Evolutionary conservation across 1,140 invertebrate genomes (phyloP), one percentile per base, ranked within the genome.

Genomic region (Eupristina koningsbergeri): DNA sequence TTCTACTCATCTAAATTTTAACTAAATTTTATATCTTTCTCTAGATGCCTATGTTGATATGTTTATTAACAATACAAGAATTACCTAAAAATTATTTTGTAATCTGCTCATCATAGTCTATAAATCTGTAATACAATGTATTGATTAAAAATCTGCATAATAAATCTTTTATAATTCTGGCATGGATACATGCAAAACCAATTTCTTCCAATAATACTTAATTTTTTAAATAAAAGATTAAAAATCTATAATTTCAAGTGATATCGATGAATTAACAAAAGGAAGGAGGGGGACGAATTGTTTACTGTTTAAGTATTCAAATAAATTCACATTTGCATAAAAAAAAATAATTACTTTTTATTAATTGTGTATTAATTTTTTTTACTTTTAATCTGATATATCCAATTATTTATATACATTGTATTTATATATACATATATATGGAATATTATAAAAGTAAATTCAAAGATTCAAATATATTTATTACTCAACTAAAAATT

Each of bases 221-320:
- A 63, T 84, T 84, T 76, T 67, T 34, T 31, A 67, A 67, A 3
- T 0, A 39, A 80, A 84, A 77, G 0, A 74, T 84, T 79, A 74
- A 63, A 7, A 64, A 74, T 80, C 34, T 84, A 3, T 61, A 29
- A 31, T 63, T 73, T 84, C 58, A 47, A 67, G 73, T 50, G 45
- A 80, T 17, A 26, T 36, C n/a, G 58, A 63, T 86, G 83, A 79
- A 71, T 58, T 74, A 85, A 73, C 73, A 77, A 67, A 73, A 41
- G 39, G 13, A 85, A 61, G 85, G 71, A 75, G 84, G 77, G 78
- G 67, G 86, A 80, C 83, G 53, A 85, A 82, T 86, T 86, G 73
- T 87, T 85, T 45, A n/a, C n/a, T n/a, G n/a, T n/a, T n/a, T n/a
- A n/a, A n/a, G n/a, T n/a, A n/a, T n/a, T n/a, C n/a, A n/a, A n/a